Evolutionary conservation across 2,113 vertebrate genomes (phyloP).

Genomic region (Anarrhichthys ocellatus): DNA sequence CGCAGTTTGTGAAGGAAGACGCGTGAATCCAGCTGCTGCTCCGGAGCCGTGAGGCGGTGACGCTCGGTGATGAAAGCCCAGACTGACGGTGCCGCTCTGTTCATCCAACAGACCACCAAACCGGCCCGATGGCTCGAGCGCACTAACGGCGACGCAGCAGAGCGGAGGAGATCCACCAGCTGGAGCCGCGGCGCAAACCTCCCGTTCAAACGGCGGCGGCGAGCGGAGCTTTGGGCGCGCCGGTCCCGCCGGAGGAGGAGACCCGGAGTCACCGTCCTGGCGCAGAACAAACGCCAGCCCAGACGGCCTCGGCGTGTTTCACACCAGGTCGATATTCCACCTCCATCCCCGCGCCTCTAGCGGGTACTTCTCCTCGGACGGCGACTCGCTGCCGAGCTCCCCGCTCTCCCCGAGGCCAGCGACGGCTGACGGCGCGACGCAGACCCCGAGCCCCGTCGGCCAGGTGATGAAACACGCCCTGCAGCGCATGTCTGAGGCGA

Average conservation of each 20-base stretch:
- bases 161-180: constrained; percentile 78
- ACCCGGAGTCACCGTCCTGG: constrained; percentile 79
- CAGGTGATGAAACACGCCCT: constrained; percentile 81
- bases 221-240: not conserved
- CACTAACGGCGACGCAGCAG: constrained; percentile 79
- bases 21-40: not conserved
- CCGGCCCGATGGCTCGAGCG: constrained; percentile 86
- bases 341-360: constrained; percentile 90
- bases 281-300: constrained; percentile 72
- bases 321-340: constrained; percentile 86
- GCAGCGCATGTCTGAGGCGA: constrained; percentile 67
- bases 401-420: constrained; percentile 65
- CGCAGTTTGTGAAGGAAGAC: too few relatives aligned
- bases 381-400: constrained; percentile 87
- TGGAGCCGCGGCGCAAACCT: constrained; percentile 58
- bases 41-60: not conserved
- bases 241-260: constrained; percentile 61
- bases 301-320: constrained; percentile 86
- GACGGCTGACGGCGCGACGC: constrained; percentile 87
- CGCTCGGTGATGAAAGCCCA: constrained; percentile 38
- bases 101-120: constrained; percentile 85
- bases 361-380: constrained; percentile 94
- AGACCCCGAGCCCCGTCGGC: constrained; percentile 90
- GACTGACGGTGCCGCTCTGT: constrained; percentile 75
- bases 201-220: constrained; percentile 60